Evolutionary conservation across 2,888 invertebrate species (phyloP).

Genomic region (Aradus depressus): DNA sequence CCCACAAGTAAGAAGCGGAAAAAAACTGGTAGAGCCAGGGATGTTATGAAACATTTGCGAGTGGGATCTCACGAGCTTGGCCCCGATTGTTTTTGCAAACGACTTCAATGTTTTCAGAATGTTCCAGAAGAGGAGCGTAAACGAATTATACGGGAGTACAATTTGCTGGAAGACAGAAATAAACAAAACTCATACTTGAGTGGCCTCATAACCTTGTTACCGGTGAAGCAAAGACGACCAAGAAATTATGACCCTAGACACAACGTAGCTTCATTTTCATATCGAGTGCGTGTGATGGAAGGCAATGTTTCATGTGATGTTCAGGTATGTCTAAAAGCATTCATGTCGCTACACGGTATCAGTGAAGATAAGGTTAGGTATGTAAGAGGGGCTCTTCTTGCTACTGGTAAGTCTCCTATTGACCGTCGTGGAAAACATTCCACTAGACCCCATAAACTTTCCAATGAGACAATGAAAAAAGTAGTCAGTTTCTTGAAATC

Average conservation of each 20-base stretch:
- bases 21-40: too few relatives aligned
- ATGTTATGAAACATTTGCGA: too few relatives aligned
- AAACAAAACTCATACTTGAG: too few relatives aligned
- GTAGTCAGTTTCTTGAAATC: constrained; percentile 13
- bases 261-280: constrained; percentile 3
- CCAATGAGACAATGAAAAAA: constrained; percentile 12
- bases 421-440: constrained; percentile 18
- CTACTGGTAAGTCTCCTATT: constrained; percentile 6
- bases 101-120: too few relatives aligned
- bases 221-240: neutral
- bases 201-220: too few relatives aligned
- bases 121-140: too few relatives aligned
- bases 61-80: too few relatives aligned
- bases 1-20: too few relatives aligned
- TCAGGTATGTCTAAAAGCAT: constrained; percentile 18
- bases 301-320: constrained; percentile 5
- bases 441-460: constrained; percentile 10
- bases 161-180: too few relatives aligned
- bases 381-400: constrained; percentile 5
- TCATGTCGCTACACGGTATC: constrained; percentile 20
- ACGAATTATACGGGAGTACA: too few relatives aligned
- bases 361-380: constrained; percentile 8
- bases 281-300: constrained; percentile 5
- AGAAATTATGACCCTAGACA: neutral
- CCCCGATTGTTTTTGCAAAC: too few relatives aligned